phyloP scores from a whole-genome alignment of 2,113 vertebrate species.

The Callithrix jacchus region DNA sequence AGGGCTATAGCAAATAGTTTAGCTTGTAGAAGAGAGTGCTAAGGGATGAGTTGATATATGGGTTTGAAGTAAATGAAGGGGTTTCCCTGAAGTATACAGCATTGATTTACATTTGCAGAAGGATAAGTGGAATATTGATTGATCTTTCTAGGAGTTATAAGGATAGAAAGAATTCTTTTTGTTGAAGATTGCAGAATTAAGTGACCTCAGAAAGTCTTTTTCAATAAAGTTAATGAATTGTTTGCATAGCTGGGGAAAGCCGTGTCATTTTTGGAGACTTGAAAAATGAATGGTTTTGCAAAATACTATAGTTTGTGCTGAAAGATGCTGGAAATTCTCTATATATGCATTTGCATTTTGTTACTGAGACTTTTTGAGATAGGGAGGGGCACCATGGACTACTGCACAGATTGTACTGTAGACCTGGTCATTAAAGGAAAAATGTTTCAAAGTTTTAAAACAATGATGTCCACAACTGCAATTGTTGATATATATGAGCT shows the following conservation, averaged over 20 bases:
- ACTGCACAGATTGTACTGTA: slow-evolving; percentile 65
- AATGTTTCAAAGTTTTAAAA: slow-evolving; percentile 71
- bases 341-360: neutral
- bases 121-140: slow-evolving; percentile 40
- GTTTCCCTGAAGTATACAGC: slow-evolving; percentile 42
- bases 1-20: slow-evolving; percentile 39
- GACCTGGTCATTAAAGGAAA: slow-evolving; percentile 51
- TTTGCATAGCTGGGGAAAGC: slow-evolving; percentile 43
- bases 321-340: slow-evolving; percentile 32
- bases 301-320: slow-evolving; percentile 24
- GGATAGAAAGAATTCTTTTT: slow-evolving; percentile 58
- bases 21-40: slow-evolving; percentile 23
- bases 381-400: neutral
- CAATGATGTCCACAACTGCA: slow-evolving; percentile 70
- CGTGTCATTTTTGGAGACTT: slow-evolving; percentile 27
- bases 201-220: slow-evolving; percentile 57
- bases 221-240: slow-evolving; percentile 58
- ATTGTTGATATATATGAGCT: slow-evolving; percentile 69
- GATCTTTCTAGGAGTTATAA: slow-evolving; percentile 22
- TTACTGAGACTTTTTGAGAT: slow-evolving; percentile 16
- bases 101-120: slow-evolving; percentile 64
- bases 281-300: slow-evolving; percentile 56
- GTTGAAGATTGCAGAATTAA: slow-evolving; percentile 54
- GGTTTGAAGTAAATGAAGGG: slow-evolving; percentile 24
- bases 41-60: slow-evolving; percentile 41